These are phyloP conservation scores for Pipra filicauda DNA, from an alignment of 2,113 vertebrate species.

Conservation along the genomic window DNA sequence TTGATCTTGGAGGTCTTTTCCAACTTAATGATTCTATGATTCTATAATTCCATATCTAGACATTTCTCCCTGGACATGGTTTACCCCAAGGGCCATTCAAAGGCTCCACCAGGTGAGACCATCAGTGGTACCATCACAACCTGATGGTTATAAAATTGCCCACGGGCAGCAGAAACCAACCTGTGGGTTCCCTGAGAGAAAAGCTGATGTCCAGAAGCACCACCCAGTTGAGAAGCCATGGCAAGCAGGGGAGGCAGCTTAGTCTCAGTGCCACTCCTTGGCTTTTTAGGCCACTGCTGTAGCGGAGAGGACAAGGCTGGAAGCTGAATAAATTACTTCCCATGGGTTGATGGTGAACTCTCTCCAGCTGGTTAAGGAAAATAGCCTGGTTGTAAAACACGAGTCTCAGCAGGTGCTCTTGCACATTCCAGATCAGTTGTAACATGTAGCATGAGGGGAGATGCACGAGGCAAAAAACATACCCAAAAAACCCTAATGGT, in stretches of 20 bases:
- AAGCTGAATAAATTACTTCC: not conserved
- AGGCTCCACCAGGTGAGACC: not conserved
- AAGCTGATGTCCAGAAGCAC: not conserved
- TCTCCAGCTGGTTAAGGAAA: not conserved
- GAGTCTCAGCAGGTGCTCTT: not conserved
- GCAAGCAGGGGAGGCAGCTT: not conserved
- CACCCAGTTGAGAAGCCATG: not conserved
- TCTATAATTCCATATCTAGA: not conserved
- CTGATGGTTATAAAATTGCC: not conserved
- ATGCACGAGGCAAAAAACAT: not conserved
- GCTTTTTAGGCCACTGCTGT: not conserved
- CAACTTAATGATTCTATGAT: not conserved
- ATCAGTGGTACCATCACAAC: not conserved
- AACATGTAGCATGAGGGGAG: not conserved
- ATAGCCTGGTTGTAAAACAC: not conserved
- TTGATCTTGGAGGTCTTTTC: not conserved
- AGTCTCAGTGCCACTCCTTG: not conserved
- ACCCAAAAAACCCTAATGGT: not conserved
- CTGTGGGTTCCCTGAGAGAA: not conserved
- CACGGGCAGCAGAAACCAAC: not conserved
- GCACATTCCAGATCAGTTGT: not conserved
- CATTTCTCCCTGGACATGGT: not conserved
- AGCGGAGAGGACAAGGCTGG: not conserved
- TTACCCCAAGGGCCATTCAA: not conserved
- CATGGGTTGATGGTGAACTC: not conserved